A percentile compares a stretch with the other conserved stretches of the same genome.
Evolutionary conservation across 2,797 vertebrate species (phyloP).

Genomic region (Ispidina picta): DNA sequence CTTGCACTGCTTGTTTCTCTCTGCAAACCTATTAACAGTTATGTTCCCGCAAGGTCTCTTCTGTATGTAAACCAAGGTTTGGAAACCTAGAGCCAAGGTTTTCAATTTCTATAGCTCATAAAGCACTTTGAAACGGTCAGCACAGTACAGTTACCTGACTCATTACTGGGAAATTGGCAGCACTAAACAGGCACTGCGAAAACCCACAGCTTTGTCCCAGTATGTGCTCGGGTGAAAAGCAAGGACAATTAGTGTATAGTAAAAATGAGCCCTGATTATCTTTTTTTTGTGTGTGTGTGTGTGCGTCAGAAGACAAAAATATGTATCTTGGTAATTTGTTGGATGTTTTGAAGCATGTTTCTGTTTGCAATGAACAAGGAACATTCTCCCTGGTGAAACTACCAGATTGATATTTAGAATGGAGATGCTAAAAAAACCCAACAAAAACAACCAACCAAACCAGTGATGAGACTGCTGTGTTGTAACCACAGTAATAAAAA

Average conservation of each 20-base stretch:
- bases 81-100: neutral
- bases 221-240: neutral
- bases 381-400: neutral
- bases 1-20: neutral
- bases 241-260: neutral
- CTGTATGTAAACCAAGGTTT: neutral
- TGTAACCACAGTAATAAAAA: neutral
- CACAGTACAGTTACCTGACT: accelerated
- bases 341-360: neutral
- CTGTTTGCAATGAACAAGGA: neutral
- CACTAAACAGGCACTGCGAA: neutral
- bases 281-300: neutral
- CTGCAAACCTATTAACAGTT: neutral
- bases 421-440: neutral
- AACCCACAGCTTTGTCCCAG: neutral
- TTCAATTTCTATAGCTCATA: neutral
- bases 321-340: neutral
- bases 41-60: neutral
- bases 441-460: neutral
- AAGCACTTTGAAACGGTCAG: neutral
- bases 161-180: neutral
- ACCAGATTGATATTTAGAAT: conserved; percentile 11
- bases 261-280: neutral
- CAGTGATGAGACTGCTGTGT: neutral
- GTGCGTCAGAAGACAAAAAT: neutral